A percentile compares a stretch with the other conserved stretches of the same genome.
phyloP scores from a whole-genome alignment of 2,797 vertebrate genomes.

The Malacoraja senta region DNA sequence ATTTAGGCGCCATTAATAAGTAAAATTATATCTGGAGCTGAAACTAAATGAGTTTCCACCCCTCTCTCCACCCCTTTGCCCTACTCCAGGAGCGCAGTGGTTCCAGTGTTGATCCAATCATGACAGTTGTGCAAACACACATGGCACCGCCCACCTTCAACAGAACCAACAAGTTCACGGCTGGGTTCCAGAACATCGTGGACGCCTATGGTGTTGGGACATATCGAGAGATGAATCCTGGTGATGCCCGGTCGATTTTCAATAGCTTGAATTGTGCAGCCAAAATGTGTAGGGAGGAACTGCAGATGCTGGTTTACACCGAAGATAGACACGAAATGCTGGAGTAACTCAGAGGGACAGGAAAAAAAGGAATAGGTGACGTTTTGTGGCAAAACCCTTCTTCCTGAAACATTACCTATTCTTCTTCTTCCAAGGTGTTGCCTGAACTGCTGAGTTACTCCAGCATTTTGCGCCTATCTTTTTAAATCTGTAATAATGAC shows the following conservation, averaged over 20 bases:
- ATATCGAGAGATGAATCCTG: conserved; percentile 69
- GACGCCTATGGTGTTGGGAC: conserved; percentile 65
- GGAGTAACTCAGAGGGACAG: no score
- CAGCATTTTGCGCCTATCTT: no score
- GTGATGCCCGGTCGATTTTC: conserved; percentile 45
- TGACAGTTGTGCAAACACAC: conserved; percentile 58
- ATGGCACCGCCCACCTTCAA: conserved; percentile 68
- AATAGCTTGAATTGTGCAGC: background rate
- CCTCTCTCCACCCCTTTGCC: background rate
- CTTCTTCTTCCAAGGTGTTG: no score
- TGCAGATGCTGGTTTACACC: no score
- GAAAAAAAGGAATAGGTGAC: no score
- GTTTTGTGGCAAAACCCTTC: no score
- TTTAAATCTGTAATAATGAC: no score
- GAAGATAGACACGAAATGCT: no score
- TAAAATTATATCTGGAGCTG: background rate
- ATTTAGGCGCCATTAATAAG: background rate
- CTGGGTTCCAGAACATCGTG: conserved; percentile 69
- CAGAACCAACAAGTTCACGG: conserved; percentile 68
- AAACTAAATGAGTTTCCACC: background rate
- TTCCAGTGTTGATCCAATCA: conserved; percentile 61
- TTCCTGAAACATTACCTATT: no score
- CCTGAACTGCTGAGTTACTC: no score
- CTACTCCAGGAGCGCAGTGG: conserved; percentile 59
- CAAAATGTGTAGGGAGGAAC: background rate